Evolutionary conservation across 2,888 invertebrate genomes (phyloP).

Genomic region (Cosmopolites sordidus): DNA sequence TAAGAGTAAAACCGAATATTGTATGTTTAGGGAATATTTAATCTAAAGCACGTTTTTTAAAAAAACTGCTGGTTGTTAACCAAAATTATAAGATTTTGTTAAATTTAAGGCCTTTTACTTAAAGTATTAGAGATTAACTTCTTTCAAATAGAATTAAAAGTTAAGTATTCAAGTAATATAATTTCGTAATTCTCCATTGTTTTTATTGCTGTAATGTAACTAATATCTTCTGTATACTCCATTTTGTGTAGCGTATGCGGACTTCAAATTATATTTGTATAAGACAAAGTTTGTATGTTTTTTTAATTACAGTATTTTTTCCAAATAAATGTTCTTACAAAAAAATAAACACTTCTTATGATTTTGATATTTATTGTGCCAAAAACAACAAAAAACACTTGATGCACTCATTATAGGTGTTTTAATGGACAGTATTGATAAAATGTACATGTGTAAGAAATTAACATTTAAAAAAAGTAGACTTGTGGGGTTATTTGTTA

Average conservation of each 20-base stretch:
- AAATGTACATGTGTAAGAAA: not conserved
- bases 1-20: constrained; percentile 7
- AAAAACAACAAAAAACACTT: constrained; percentile 11
- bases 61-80: constrained; percentile 26
- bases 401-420: constrained; percentile 1
- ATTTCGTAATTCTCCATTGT: constrained; percentile 20
- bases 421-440: not conserved
- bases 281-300: constrained; percentile 37
- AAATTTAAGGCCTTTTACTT: constrained; percentile 28
- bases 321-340: constrained; percentile 39
- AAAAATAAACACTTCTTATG: constrained; percentile 18
- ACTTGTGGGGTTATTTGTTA: not conserved
- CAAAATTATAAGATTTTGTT: constrained; percentile 28
- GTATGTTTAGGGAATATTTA: constrained; percentile 18
- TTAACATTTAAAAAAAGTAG: not conserved
- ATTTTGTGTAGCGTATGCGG: constrained; percentile 29
- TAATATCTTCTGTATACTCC: constrained; percentile 25
- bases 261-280: constrained; percentile 36
- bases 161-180: constrained; percentile 22
- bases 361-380: constrained; percentile 22
- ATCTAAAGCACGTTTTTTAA: constrained; percentile 12
- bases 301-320: constrained; percentile 37
- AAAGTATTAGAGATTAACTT: constrained; percentile 26
- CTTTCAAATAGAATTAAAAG: constrained; percentile 26
- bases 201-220: constrained; percentile 15